These are phyloP conservation scores for Rhingia campestris DNA, from an alignment of 2,888 invertebrate species.

Conservation along the genomic window DNA sequence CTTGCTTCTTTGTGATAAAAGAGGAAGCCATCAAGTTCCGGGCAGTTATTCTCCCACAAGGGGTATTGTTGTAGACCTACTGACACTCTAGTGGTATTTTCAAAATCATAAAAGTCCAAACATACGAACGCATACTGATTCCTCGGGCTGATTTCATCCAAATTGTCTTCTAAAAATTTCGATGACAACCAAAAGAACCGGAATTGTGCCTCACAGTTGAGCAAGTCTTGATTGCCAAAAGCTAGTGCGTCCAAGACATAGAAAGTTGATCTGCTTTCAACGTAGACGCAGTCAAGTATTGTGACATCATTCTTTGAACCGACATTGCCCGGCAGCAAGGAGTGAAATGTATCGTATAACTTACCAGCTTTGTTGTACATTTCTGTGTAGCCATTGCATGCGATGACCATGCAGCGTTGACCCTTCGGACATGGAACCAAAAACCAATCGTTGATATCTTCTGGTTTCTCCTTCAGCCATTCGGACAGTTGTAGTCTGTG, in stretches of 20 bases:
- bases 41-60: constrained; percentile 80
- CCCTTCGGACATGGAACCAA: constrained; percentile 93
- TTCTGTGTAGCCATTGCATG: constrained; percentile 87
- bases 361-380: constrained; percentile 87
- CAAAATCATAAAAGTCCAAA: constrained; percentile 78
- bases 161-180: constrained; percentile 86
- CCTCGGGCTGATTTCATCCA: constrained; percentile 40
- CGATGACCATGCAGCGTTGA: constrained; percentile 90
- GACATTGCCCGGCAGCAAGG: constrained; percentile 79
- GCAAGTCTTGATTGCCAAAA: constrained; percentile 79
- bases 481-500: constrained; percentile 93
- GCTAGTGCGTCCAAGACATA: constrained; percentile 90
- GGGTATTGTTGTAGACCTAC: constrained; percentile 78
- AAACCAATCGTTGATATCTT: constrained; percentile 89
- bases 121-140: constrained; percentile 77
- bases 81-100: constrained; percentile 76
- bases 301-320: constrained; percentile 74
- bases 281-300: constrained; percentile 92
- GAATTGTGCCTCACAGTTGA: constrained; percentile 86
- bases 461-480: constrained; percentile 95
- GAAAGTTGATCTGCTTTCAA: constrained; percentile 84
- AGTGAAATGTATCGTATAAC: constrained; percentile 84
- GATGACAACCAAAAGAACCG: constrained; percentile 92
- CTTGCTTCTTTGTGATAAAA: constrained; percentile 94
- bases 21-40: constrained; percentile 91